These are phyloP conservation scores for Drosophila nikananu DNA, from an alignment of 1,140 invertebrate genomes.

Conservation along the genomic window DNA sequence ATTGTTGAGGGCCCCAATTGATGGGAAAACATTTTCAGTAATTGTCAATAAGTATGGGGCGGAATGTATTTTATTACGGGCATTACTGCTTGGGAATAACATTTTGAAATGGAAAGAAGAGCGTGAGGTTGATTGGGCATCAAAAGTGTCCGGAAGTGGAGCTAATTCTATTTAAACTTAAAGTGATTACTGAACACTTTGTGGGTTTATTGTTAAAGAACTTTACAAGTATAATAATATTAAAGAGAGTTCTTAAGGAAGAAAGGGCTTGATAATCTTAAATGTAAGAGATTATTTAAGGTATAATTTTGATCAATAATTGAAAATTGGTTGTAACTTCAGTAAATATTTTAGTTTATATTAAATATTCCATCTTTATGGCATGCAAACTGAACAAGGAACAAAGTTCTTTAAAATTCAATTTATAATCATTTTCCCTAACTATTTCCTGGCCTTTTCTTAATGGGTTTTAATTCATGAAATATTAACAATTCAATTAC, in stretches of 20 bases:
- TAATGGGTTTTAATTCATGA: neutral
- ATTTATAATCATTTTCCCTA: no score
- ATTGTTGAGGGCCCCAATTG: slow-evolving; percentile 25
- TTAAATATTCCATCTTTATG: no score
- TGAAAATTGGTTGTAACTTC: neutral
- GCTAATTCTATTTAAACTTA: neutral
- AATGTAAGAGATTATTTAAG: neutral
- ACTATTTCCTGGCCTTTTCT: neutral
- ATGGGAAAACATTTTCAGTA: slow-evolving; percentile 40
- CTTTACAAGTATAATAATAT: no score
- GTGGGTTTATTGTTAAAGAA: neutral
- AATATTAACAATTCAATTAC: slow-evolving; percentile 4
- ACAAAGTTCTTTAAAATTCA: neutral
- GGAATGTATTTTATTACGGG: slow-evolving; percentile 1
- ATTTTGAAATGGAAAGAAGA: neutral
- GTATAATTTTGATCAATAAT: no score
- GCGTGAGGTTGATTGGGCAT: neutral
- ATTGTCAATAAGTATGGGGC: slow-evolving; percentile 3
- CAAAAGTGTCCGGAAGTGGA: neutral
- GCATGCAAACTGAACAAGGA: neutral
- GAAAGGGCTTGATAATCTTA: no score
- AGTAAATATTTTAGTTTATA: neutral
- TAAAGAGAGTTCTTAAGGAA: no score
- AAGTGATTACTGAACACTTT: neutral
- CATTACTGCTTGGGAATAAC: neutral